Evolutionary conservation across 2,888 invertebrate species (phyloP), one percentile per base, ranked within the genome.

Genomic region (Caenorhabditis sinica): DNA sequence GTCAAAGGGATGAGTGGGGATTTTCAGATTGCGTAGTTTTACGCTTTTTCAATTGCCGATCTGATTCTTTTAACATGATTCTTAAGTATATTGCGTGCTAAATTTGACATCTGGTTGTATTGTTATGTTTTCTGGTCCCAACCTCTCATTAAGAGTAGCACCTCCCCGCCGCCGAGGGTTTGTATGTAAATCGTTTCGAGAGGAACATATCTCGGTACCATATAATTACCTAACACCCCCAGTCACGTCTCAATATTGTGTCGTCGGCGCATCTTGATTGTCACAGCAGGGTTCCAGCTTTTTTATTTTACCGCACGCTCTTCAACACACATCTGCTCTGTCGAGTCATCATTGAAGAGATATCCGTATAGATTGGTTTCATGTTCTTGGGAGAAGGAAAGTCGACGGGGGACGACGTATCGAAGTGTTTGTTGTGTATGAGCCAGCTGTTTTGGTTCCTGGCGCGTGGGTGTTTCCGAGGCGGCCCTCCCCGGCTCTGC

Each of bases 361-460:
- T 33, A 68, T 63, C 63, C 71, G 71, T 79, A 79, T 79, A 72
- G 72, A 80, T 80, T 79, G 79, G 71, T 36, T 71, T 56, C 71
- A 72, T 65, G 66, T 66, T 68, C 65, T 76, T 66, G 72, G 72
- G 65, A 65, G 72, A 30, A 25, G 23, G n/a, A 61, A 61, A 45
- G 36, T 33, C n/a, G 65, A 69, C 23, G 20, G 61, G 63, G 45
- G 51, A n/a, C 56, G 43, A 63, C 49, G 49, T 49, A 56, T 61
- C 74, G 63, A 72, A 33, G 69, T 76, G 75, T 82, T 82, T 77
- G 76, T 72, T 80, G 80, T 80, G 80, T 80, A 80, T 80, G 76
- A 76, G 76, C 75, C 83, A 83, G 83, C 83, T 83, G 83, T 83
- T 83, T 83, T 83, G 75, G 77, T 72, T 82, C 72, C 72, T 28